Conservation (phyloP, 2,797 vertebrate species). For the Bradypodion ventrale region DNA sequence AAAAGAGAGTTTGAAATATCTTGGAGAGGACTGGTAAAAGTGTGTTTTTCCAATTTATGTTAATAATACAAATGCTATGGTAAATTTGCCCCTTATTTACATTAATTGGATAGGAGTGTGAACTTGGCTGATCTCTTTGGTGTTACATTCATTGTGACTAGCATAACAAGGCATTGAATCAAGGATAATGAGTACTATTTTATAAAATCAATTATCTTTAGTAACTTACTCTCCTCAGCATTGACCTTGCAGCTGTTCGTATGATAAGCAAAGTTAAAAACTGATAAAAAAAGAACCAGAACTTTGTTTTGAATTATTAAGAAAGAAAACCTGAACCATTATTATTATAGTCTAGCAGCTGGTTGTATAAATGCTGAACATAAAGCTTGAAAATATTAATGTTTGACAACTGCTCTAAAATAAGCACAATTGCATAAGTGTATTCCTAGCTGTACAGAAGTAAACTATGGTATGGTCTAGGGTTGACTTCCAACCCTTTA, state of each 20-base stretch:
- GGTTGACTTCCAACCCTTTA: background rate
- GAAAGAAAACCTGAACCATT: background rate
- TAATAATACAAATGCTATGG: slow-evolving; percentile 34
- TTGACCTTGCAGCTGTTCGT: slow-evolving; percentile 18
- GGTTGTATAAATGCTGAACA: background rate
- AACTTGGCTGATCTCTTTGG: slow-evolving; percentile 53
- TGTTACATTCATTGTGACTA: slow-evolving; percentile 65
- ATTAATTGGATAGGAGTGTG: slow-evolving; percentile 63
- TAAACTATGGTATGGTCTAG: background rate
- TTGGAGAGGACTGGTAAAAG: background rate
- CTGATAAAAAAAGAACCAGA: background rate
- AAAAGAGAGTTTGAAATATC: background rate
- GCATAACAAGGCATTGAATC: slow-evolving; percentile 34
- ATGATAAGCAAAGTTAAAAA: slow-evolving; percentile 15
- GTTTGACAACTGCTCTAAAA: background rate
- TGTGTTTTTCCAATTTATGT: slow-evolving; percentile 47
- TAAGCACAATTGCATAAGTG: background rate
- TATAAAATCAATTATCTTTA: slow-evolving; percentile 35
- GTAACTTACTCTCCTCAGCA: background rate
- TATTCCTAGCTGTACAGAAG: background rate
- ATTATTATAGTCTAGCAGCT: background rate
- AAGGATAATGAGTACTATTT: slow-evolving; percentile 41
- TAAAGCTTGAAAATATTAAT: background rate
- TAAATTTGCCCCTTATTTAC: slow-evolving; percentile 60
- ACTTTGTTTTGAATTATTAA: slow-evolving; percentile 8